phyloP scores from a whole-genome alignment of 37 sponge, comb jelly and placozoan species.

The Hormiphora californensis region DNA sequence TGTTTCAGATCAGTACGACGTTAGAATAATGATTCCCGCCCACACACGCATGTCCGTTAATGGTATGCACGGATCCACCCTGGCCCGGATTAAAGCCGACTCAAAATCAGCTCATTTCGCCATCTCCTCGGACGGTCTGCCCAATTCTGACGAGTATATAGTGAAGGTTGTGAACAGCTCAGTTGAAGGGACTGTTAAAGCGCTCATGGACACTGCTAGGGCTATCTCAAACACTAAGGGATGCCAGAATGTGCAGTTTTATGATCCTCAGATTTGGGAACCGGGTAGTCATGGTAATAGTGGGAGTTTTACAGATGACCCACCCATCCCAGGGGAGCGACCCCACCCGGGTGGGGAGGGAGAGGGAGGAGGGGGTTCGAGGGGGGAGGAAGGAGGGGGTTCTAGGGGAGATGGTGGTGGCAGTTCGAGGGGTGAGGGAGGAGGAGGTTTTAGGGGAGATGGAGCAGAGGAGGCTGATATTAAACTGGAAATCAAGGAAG shows the following conservation, averaged over 20 bases:
- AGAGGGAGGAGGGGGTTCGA: constrained; percentile 5
- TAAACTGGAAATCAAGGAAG: too few species aligned
- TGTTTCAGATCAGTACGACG: background rate
- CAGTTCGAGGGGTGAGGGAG: background rate
- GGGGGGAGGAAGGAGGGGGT: background rate
- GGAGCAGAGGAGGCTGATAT: too few species aligned
- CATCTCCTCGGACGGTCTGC: constrained; percentile 12
- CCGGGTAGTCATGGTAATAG: background rate
- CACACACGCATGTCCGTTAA: constrained; percentile 24
- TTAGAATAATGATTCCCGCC: background rate
- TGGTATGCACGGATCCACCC: constrained; percentile 4
- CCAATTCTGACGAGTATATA: constrained; percentile 13
- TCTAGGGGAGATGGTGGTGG: background rate
- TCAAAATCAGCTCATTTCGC: background rate
- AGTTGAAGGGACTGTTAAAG: background rate
- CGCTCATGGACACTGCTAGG: background rate
- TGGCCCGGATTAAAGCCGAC: constrained; percentile 18
- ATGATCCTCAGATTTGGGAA: constrained; percentile 28
- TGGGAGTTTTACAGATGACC: too few species aligned
- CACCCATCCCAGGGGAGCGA: too few species aligned
- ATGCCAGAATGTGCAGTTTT: background rate
- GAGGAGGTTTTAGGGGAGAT: background rate
- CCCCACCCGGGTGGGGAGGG: background rate
- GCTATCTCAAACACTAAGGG: background rate
- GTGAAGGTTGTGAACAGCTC: constrained; percentile 14